These are phyloP conservation scores for Zoanthus solanderi DNA, from an alignment of 92 coral and sea anemone genomes.

Conservation along the genomic window DNA sequence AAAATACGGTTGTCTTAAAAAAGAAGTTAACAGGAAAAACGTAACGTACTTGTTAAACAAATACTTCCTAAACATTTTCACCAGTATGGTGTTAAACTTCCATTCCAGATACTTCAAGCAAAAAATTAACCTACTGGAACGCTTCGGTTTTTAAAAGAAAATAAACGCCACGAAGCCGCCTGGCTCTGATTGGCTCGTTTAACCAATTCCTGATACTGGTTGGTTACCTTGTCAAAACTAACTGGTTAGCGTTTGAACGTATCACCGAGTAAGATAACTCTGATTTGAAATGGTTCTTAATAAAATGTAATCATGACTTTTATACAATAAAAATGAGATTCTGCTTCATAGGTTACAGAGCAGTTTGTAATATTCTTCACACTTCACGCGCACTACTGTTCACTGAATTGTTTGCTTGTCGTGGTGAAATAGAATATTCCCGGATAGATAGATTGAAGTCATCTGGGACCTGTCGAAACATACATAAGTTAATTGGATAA, in stretches of 20 bases:
- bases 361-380: not conserved
- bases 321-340: not conserved
- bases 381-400: conserved; percentile 12
- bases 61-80: no score
- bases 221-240: not conserved
- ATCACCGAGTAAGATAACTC: not conserved
- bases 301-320: not conserved
- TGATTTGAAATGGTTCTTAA: not conserved
- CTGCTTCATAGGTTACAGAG: not conserved
- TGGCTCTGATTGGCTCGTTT: not conserved
- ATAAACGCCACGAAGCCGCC: no score
- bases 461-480: conserved; percentile 71
- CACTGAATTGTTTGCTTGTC: conserved; percentile 24
- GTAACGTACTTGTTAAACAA: no score
- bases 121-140: no score
- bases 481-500: not conserved
- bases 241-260: not conserved
- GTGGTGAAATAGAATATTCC: conserved; percentile 35
- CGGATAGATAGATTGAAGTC: conserved; percentile 54
- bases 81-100: no score
- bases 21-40: no score
- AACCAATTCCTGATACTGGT: not conserved
- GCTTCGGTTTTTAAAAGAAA: no score
- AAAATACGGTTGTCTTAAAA: no score
- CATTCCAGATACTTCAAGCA: no score